Percentiles rank a stretch among this genome's conserved stretches.
phyloP scores from a whole-genome alignment of 2,888 invertebrate genomes.

The Limnephilus lunatus region DNA sequence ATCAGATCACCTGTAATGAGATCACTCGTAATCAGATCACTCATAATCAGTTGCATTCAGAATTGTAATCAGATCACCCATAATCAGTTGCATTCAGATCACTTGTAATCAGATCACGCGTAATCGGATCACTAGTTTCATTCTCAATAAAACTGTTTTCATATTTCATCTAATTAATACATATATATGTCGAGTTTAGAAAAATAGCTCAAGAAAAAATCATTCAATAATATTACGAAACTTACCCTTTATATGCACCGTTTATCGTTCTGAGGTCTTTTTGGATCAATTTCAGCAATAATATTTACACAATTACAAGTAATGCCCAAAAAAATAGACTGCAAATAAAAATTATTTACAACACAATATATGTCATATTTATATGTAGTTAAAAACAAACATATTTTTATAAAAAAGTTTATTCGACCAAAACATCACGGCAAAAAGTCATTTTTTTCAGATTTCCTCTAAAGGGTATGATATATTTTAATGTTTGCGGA shows the following conservation, averaged over 20 bases:
- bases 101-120: too few species aligned
- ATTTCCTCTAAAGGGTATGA: background rate
- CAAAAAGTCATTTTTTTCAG: background rate
- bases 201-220: background rate
- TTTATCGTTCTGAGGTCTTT: background rate
- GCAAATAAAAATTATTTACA: background rate
- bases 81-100: too few species aligned
- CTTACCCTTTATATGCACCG: background rate
- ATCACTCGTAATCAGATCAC: too few species aligned
- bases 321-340: background rate
- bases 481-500: background rate
- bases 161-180: background rate
- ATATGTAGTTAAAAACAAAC: background rate
- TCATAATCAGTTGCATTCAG: too few species aligned
- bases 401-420: background rate
- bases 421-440: background rate
- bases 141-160: background rate
- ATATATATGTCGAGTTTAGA: background rate
- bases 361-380: background rate
- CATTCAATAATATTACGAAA: background rate
- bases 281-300: background rate
- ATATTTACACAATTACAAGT: background rate
- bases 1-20: too few species aligned
- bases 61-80: too few species aligned
- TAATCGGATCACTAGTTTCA: background rate